A percentile compares a stretch with the other conserved stretches of the same genome.
Conservation (phyloP, 2,113 vertebrate genomes). For the Arvicanthis niloticus region DNA sequence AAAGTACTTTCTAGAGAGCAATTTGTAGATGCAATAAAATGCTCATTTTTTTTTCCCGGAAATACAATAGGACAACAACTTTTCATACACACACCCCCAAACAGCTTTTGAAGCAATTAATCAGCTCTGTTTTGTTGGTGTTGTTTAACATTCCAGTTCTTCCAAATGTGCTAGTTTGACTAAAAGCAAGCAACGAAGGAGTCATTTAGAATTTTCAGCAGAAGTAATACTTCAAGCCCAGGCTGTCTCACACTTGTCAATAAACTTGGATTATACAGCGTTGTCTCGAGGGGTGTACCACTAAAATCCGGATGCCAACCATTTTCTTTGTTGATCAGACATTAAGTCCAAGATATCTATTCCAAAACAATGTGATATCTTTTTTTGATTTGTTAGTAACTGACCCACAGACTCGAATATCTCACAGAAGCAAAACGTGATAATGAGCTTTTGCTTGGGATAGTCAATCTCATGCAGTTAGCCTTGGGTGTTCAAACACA, state of each 20-base stretch:
- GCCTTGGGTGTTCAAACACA: background rate
- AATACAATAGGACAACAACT: slow-evolving; percentile 85
- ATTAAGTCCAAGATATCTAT: background rate
- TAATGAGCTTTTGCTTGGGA: background rate
- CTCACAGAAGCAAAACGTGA: background rate
- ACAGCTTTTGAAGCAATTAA: slow-evolving; percentile 81
- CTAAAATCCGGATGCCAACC: slow-evolving; percentile 3
- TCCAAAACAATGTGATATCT: background rate
- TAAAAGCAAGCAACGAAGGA: background rate
- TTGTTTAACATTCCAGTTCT: slow-evolving; percentile 43
- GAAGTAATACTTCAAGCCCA: background rate
- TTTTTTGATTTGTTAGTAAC: background rate
- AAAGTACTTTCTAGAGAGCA: slow-evolving; percentile 88
- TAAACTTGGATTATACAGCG: background rate
- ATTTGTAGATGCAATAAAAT: slow-evolving; percentile 86
- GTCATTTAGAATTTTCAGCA: slow-evolving; percentile 36
- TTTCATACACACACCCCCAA: slow-evolving; percentile 57
- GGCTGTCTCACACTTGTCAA: background rate
- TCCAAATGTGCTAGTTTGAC: background rate
- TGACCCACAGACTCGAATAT: background rate
- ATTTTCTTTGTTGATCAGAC: background rate
- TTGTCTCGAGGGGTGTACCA: background rate
- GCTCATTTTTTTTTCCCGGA: slow-evolving; percentile 80
- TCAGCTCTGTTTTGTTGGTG: slow-evolving; percentile 74
- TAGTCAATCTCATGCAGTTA: background rate